A percentile compares a stretch with the other conserved stretches of the same genome.
phyloP scores from a whole-genome alignment of 2,888 invertebrate genomes.

The Kryphioiulus occultus region DNA sequence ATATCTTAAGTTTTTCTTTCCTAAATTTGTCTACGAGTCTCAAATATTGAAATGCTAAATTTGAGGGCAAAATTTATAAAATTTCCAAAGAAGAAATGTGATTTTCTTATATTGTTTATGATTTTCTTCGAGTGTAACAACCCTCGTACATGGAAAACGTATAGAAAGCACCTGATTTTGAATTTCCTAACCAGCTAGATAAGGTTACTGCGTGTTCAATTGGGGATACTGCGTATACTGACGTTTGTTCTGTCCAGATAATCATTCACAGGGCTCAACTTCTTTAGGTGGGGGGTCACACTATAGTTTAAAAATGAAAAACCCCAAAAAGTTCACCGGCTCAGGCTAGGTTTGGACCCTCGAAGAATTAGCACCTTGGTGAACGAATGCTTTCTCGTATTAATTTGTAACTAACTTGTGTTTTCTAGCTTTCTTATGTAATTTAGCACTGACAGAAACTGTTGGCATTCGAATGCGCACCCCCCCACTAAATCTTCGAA shows the following conservation, averaged over 20 bases:
- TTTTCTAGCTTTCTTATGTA: constrained; percentile 26
- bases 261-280: constrained; percentile 12
- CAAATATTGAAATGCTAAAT: too few relatives aligned
- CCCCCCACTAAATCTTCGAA: not conserved
- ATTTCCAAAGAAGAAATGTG: too few relatives aligned
- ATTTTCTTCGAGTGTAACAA: not conserved
- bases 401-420: constrained; percentile 29
- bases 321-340: not conserved
- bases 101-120: not conserved
- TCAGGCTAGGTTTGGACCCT: constrained; percentile 30
- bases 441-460: not conserved
- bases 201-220: constrained; percentile 25
- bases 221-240: constrained; percentile 31
- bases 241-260: constrained; percentile 35
- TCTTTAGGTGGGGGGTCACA: not conserved
- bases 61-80: too few relatives aligned
- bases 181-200: constrained; percentile 2
- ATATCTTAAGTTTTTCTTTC: too few relatives aligned
- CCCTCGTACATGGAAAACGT: not conserved
- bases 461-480: not conserved
- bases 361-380: constrained; percentile 8
- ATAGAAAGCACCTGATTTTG: not conserved
- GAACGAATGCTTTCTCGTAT: constrained; percentile 7
- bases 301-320: not conserved
- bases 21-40: too few relatives aligned